These are phyloP conservation scores for Mactromeris polynyma DNA, from an alignment of 2,888 invertebrate genomes.

Conservation along the genomic window DNA sequence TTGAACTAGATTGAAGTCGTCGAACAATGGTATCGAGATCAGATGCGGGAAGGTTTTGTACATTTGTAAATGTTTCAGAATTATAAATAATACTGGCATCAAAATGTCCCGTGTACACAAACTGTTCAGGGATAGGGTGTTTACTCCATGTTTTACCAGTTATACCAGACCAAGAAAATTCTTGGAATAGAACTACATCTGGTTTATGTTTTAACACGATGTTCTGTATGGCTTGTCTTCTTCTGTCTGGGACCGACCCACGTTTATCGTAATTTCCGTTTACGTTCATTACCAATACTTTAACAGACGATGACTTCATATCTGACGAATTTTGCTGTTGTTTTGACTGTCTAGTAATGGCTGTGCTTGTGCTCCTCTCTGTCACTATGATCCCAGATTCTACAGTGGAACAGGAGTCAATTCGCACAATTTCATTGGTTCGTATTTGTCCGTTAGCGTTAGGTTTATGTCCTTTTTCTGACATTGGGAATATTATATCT, in stretches of 20 bases:
- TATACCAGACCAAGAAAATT: conserved; percentile 55
- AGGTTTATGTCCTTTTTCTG: background rate
- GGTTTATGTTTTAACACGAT: conserved; percentile 43
- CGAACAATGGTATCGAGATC: conserved; percentile 41
- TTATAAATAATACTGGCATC: conserved; percentile 57
- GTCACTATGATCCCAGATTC: background rate
- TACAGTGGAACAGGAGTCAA: background rate
- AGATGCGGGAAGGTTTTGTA: conserved; percentile 35
- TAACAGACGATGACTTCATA: background rate
- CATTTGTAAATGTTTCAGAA: background rate
- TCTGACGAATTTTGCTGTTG: background rate
- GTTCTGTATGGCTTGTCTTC: conserved; percentile 46
- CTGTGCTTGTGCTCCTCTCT: conserved; percentile 27
- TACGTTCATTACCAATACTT: conserved; percentile 56
- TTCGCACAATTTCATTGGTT: background rate
- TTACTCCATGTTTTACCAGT: conserved; percentile 46
- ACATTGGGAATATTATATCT: no score
- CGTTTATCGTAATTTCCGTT: conserved; percentile 37
- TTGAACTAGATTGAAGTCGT: conserved; percentile 45
- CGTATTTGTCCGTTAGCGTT: background rate
- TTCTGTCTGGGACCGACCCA: conserved; percentile 36
- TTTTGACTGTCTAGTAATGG: conserved; percentile 20
- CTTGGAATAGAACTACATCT: conserved; percentile 54
- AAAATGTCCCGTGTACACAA: conserved; percentile 41
- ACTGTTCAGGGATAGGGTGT: conserved; percentile 49